Percentiles rank a stretch among this genome's conserved stretches.
Conservation (phyloP, 2,113 vertebrate species). For the Mohoua ochrocephala region DNA sequence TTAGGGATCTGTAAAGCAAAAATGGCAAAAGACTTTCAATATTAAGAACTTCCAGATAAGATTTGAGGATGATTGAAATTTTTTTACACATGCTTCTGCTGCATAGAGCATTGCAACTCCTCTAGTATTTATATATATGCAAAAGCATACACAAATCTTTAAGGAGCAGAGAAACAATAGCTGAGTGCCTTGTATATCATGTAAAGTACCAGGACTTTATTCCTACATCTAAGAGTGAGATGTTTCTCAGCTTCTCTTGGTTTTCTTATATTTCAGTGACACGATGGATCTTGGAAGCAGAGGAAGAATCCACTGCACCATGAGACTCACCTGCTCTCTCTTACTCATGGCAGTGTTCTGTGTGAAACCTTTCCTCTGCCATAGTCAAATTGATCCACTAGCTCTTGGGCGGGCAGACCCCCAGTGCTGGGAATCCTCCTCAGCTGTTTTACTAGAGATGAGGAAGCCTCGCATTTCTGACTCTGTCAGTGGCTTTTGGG, state of each 20-base stretch:
- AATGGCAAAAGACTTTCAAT: background rate
- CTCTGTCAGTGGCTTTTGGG: constrained; percentile 89
- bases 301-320: constrained; percentile 42
- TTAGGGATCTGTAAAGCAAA: background rate
- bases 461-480: constrained; percentile 85
- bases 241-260: background rate
- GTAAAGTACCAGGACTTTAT: background rate
- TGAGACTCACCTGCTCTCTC: constrained; percentile 66
- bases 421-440: constrained; percentile 92
- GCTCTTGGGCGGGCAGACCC: constrained; percentile 77
- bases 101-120: background rate
- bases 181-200: background rate
- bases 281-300: constrained; percentile 67
- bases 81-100: background rate
- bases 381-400: constrained; percentile 80
- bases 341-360: constrained; percentile 75
- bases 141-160: background rate
- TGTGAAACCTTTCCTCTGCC: constrained; percentile 65
- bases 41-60: background rate
- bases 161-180: background rate
- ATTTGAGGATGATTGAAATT: background rate
- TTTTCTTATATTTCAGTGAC: constrained; percentile 54
- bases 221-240: background rate
- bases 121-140: background rate
- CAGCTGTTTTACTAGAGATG: constrained; percentile 85